These are phyloP conservation scores for Arion vulgaris DNA, from an alignment of 1,140 invertebrate species.

Conservation along the genomic window DNA sequence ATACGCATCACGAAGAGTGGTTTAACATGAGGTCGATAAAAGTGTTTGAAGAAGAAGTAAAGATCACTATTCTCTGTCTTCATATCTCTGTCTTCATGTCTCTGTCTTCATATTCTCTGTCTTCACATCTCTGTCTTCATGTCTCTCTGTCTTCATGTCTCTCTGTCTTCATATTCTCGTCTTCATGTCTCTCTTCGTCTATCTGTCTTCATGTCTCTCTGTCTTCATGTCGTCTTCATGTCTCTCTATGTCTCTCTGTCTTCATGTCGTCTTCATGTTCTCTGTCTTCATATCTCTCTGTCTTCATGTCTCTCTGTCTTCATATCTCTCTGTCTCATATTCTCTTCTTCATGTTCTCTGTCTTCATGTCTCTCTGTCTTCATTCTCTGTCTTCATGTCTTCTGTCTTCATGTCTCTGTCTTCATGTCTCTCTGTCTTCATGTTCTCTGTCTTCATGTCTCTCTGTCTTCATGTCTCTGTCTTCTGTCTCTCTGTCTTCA, in stretches of 20 bases:
- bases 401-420: too few relatives aligned
- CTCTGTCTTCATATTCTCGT: background rate
- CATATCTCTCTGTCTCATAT: background rate
- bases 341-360: background rate
- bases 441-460: too few relatives aligned
- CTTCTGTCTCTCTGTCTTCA: too few relatives aligned
- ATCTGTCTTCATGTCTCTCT: background rate
- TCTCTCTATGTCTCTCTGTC: background rate
- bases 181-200: background rate
- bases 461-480: too few relatives aligned
- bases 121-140: background rate
- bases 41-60: too few relatives aligned
- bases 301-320: background rate
- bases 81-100: background rate
- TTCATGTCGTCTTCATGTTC: background rate
- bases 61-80: too few relatives aligned
- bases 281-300: background rate
- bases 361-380: background rate
- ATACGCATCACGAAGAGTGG: too few relatives aligned
- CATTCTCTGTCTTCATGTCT: too few relatives aligned
- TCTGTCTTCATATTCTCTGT: background rate
- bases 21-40: too few relatives aligned
- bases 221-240: background rate
- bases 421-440: too few relatives aligned
- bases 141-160: background rate